These are phyloP conservation scores for Gorsachius goisagi DNA, from an alignment of 2,113 vertebrate genomes.

Conservation along the genomic window DNA sequence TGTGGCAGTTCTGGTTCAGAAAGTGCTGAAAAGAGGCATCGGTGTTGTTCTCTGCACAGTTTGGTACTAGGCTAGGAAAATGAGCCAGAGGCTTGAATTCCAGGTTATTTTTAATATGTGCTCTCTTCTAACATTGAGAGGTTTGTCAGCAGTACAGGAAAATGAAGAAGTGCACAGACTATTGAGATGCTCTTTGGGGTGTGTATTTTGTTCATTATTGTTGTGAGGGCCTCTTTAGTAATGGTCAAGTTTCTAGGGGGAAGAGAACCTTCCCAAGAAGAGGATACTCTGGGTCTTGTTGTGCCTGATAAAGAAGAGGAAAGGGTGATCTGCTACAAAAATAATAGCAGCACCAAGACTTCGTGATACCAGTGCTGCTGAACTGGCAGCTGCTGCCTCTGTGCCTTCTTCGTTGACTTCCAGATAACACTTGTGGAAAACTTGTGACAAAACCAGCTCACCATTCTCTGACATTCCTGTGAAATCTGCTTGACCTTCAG, in stretches of 20 bases:
- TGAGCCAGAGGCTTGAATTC: neutral
- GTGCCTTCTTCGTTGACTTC: conserved; percentile 78
- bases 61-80: neutral
- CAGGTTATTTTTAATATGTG: neutral
- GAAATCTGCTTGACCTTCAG: conserved; percentile 66
- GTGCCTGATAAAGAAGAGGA: conserved; percentile 87
- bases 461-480: conserved; percentile 67
- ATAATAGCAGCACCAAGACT: conserved; percentile 52
- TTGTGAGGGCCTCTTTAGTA: neutral
- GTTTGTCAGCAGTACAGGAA: neutral
- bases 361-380: conserved; percentile 71
- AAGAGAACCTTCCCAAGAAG: conserved; percentile 82
- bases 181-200: neutral
- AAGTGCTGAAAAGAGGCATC: neutral
- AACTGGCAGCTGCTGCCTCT: conserved; percentile 72
- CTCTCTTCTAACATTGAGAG: neutral
- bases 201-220: neutral
- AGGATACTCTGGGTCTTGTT: conserved; percentile 78
- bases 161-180: neutral
- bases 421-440: conserved; percentile 75
- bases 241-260: conserved; percentile 60
- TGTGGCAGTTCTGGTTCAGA: neutral
- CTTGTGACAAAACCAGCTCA: conserved; percentile 70
- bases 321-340: conserved; percentile 89
- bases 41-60: neutral